Percentiles rank a stretch among this genome's conserved stretches.
These are phyloP conservation scores for Apomyelois bistriatella DNA, from an alignment of 2,888 invertebrate species.

Conservation along the genomic window DNA sequence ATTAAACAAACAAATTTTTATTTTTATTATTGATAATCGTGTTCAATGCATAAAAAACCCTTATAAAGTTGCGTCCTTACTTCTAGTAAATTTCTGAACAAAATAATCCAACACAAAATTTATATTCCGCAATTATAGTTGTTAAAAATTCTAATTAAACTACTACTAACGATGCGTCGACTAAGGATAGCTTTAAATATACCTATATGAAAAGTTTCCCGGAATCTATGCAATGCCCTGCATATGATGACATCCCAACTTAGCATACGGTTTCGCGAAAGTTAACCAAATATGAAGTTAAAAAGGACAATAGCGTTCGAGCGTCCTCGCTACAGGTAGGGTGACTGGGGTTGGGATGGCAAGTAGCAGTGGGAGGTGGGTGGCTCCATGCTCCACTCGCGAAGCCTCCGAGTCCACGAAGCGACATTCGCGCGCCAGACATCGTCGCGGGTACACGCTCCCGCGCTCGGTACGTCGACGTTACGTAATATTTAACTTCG, in stretches of 20 bases:
- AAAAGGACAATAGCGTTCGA: conserved; percentile 33
- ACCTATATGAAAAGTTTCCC: no score
- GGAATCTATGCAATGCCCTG: no score
- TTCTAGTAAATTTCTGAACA: no score
- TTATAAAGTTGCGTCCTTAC: no score
- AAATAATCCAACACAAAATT: no score
- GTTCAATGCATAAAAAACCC: no score
- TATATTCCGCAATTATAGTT: no score
- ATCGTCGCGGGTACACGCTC: conserved; percentile 53
- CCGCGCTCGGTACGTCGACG: conserved; percentile 50
- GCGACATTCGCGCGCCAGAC: conserved; percentile 65
- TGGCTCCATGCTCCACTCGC: conserved; percentile 32
- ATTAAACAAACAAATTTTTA: no score
- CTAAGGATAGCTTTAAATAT: no score
- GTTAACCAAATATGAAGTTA: conserved; percentile 35
- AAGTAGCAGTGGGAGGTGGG: conserved; percentile 22
- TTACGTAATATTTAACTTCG: conserved; percentile 65
- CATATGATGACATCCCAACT: background rate
- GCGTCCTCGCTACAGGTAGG: conserved; percentile 33
- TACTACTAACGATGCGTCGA: no score
- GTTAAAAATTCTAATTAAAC: no score
- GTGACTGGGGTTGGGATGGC: background rate
- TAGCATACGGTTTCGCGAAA: conserved; percentile 16
- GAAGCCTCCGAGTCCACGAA: conserved; percentile 40
- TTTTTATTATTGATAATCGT: no score